These are phyloP conservation scores for Spilogale gracilis DNA, from an alignment of 2,113 vertebrate genomes.

Conservation along the genomic window DNA sequence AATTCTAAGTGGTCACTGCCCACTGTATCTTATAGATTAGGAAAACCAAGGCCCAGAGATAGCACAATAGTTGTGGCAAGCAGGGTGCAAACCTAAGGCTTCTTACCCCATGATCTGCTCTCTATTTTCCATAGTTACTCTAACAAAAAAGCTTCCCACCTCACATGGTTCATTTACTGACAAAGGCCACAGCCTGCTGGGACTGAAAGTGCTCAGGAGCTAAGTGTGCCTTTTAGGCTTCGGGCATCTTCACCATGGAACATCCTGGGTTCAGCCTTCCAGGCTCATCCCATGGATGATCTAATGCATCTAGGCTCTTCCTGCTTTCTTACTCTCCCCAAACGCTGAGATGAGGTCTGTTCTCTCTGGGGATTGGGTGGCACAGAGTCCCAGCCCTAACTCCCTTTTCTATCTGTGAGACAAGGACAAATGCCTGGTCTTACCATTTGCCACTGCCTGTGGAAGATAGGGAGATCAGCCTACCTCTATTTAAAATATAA, in stretches of 20 bases:
- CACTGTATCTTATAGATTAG: neutral
- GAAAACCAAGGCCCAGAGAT: neutral
- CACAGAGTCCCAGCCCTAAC: neutral
- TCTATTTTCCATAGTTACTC: neutral
- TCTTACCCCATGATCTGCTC: neutral
- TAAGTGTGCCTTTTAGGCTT: neutral
- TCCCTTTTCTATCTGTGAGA: neutral
- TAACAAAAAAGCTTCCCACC: neutral
- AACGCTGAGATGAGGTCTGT: neutral
- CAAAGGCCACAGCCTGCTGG: neutral
- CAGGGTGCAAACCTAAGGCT: neutral
- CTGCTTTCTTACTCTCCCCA: neutral
- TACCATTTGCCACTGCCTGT: neutral
- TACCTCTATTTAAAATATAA: neutral
- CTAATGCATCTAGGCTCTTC: neutral
- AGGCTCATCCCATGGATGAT: neutral
- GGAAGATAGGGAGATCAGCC: neutral
- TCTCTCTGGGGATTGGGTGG: neutral
- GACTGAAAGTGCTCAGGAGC: neutral
- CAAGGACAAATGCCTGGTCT: neutral
- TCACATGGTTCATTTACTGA: neutral
- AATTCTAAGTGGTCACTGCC: neutral
- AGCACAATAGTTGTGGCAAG: neutral
- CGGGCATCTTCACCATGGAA: neutral
- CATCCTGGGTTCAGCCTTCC: neutral